Conservation (phyloP, 2,113 vertebrate genomes). For the Odobenus rosmarus region DNA sequence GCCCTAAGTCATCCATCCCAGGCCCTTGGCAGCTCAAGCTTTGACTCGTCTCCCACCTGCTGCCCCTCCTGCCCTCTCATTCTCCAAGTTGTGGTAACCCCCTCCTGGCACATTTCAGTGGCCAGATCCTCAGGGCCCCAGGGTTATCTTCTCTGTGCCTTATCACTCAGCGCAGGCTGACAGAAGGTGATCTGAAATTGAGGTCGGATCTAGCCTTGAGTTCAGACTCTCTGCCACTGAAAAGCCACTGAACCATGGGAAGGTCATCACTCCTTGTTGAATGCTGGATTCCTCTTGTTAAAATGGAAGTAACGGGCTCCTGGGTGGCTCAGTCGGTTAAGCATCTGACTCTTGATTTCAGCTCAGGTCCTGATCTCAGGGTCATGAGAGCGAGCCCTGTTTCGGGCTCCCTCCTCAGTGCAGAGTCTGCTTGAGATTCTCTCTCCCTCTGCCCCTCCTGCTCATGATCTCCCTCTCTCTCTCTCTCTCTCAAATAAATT, state of each 20-base stretch:
- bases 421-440: not conserved
- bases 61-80: accelerated
- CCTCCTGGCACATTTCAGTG: not conserved
- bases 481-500: not conserved
- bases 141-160: not conserved
- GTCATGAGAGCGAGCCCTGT: not conserved
- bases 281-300: not conserved
- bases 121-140: not conserved
- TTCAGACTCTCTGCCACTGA: not conserved
- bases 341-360: not conserved
- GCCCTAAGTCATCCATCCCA: accelerated
- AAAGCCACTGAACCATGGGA: not conserved
- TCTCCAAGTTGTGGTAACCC: not conserved
- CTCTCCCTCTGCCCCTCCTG: not conserved
- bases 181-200: not conserved
- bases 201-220: not conserved
- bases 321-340: not conserved
- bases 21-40: not conserved
- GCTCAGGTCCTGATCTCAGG: not conserved
- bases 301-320: not conserved
- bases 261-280: not conserved
- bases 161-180: not conserved
- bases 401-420: not conserved
- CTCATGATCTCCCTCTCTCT: not conserved
- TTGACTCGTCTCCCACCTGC: not conserved